Evolutionary conservation across 2,888 invertebrate species (phyloP).

Genomic region (Ceratothoa steindachneri): DNA sequence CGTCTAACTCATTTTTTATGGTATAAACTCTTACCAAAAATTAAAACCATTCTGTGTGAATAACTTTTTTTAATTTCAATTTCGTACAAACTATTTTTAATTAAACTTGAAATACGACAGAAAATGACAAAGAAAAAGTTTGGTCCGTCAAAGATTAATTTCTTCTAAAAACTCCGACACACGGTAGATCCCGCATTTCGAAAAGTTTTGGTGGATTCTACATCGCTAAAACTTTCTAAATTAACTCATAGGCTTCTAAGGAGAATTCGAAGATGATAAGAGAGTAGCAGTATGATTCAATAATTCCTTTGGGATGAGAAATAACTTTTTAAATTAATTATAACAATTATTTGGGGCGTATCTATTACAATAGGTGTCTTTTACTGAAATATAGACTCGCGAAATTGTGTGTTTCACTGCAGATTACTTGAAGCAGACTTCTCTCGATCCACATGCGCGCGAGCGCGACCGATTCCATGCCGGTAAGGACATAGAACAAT

Average conservation of each 20-base stretch:
- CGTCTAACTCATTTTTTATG: not conserved
- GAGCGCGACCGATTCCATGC: not conserved
- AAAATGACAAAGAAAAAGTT: constrained; percentile 10
- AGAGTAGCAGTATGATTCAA: no score
- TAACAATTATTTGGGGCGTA: no score
- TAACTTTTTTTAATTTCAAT: constrained; percentile 7
- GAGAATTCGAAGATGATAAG: no score
- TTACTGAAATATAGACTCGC: not conserved
- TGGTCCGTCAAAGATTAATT: constrained; percentile 7
- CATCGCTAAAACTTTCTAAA: constrained; percentile 1
- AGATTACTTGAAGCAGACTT: constrained; percentile 12
- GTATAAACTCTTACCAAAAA: constrained; percentile 13
- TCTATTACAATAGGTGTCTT: no score
- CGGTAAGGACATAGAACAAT: not conserved
- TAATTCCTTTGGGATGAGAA: no score
- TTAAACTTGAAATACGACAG: constrained; percentile 15
- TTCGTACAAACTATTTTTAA: constrained; percentile 9
- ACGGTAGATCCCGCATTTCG: not conserved
- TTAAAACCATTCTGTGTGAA: not conserved
- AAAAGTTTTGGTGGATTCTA: not conserved
- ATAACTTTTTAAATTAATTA: no score
- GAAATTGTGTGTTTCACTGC: not conserved
- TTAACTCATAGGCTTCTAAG: not conserved
- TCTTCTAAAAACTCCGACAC: constrained; percentile 15
- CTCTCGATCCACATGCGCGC: constrained; percentile 7